Evolutionary conservation across 2,888 invertebrate species (phyloP).

Genomic region (Phyllotreta cruciferae): DNA sequence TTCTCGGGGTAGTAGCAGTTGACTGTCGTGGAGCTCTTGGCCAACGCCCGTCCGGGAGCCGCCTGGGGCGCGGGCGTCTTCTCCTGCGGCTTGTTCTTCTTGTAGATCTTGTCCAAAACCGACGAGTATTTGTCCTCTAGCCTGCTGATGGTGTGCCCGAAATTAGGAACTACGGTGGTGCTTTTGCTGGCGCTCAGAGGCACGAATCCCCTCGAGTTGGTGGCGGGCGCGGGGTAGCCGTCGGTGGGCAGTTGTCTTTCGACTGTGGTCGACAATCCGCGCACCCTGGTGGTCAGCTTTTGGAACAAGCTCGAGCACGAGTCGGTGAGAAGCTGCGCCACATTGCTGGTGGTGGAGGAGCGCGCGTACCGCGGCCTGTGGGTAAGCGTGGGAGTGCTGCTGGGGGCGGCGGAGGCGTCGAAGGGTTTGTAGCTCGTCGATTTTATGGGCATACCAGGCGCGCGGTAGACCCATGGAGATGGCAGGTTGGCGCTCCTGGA

Average conservation of each 20-base stretch:
- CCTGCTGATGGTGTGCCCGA: constrained; percentile 69
- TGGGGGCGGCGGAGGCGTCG: constrained; percentile 43
- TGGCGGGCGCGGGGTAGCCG: constrained; percentile 20
- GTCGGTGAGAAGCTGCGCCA: constrained; percentile 85
- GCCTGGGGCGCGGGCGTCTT: constrained; percentile 71
- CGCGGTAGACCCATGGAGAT: constrained; percentile 39
- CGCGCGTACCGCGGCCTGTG: constrained; percentile 73
- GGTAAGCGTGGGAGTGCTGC: constrained; percentile 35
- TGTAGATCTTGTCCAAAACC: constrained; percentile 74
- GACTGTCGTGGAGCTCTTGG: constrained; percentile 74
- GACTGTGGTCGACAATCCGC: constrained; percentile 73
- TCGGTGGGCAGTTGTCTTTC: constrained; percentile 53
- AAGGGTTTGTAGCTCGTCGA: constrained; percentile 40
- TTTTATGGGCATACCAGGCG: constrained; percentile 38
- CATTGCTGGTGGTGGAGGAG: constrained; percentile 80
- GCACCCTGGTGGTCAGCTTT: constrained; percentile 74
- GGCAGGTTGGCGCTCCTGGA: constrained; percentile 22
- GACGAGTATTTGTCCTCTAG: constrained; percentile 82
- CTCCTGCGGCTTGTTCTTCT: constrained; percentile 68
- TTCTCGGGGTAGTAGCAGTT: constrained; percentile 74
- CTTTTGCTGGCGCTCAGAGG: constrained; percentile 52
- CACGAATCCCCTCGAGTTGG: constrained; percentile 35
- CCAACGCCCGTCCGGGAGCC: constrained; percentile 60
- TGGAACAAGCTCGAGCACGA: constrained; percentile 87
- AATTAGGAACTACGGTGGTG: constrained; percentile 47